These are phyloP conservation scores for Drosophila nr. perissopoda DNA, from an alignment of 2,888 invertebrate species.

Conservation along the genomic window DNA sequence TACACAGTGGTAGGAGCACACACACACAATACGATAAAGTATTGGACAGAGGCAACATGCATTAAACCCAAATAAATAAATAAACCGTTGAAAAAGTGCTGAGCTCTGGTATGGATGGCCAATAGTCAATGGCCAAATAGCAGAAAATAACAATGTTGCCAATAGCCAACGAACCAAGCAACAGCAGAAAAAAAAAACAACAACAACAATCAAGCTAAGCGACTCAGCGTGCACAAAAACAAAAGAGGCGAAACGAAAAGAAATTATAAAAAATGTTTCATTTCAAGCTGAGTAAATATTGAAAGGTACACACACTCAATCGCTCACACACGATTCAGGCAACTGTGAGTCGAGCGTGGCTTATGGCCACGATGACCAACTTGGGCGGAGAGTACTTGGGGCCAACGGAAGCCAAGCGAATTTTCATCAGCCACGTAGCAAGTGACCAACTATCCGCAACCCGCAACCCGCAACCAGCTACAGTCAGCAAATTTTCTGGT, in stretches of 20 bases:
- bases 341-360: slow-evolving; percentile 21
- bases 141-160: slow-evolving; percentile 81
- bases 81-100: slow-evolving; percentile 66
- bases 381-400: slow-evolving; percentile 36
- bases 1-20: background rate
- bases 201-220: slow-evolving; percentile 33
- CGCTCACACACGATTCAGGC: slow-evolving; percentile 8
- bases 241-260: slow-evolving; percentile 39
- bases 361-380: slow-evolving; percentile 36
- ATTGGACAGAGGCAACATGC: slow-evolving; percentile 48
- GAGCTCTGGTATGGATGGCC: slow-evolving; percentile 54
- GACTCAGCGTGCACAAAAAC: slow-evolving; percentile 17
- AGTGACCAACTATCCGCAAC: slow-evolving; percentile 44
- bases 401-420: slow-evolving; percentile 71
- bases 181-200: slow-evolving; percentile 26
- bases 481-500: slow-evolving; percentile 68
- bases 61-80: slow-evolving; percentile 80
- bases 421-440: slow-evolving; percentile 74
- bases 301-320: slow-evolving; percentile 34
- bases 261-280: slow-evolving; percentile 78
- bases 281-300: slow-evolving; percentile 74
- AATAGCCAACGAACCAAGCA: slow-evolving; percentile 78
- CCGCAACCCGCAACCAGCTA: slow-evolving; percentile 44
- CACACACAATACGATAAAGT: slow-evolving; percentile 2
- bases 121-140: slow-evolving; percentile 77